Evolutionary conservation across 1,140 invertebrate genomes (phyloP), one percentile per base, ranked within the genome.

Genomic region (Trypoxylus dichotomus): DNA sequence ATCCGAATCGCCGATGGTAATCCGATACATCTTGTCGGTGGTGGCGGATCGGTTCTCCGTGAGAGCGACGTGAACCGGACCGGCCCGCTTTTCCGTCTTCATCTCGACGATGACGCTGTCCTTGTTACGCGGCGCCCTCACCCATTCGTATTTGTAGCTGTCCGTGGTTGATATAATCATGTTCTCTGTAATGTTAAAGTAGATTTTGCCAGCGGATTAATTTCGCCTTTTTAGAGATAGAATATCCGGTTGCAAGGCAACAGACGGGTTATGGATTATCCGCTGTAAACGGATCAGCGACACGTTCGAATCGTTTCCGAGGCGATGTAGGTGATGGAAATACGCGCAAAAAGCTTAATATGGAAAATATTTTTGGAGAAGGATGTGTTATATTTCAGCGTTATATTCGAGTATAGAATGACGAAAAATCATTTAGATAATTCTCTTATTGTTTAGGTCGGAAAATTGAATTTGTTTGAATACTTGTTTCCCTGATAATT

Each of bases 81-180:
- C 88, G 19, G 81, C 73, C n/a, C 68, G 79, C 43, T 80, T 80
- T 27, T 86, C 86, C 1, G 89, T 85, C 71, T 87, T 84, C 6
- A 91, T 84, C 82, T 91, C 90, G 60, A 92, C 85, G 7, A 91
- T 89, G 0, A 91, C 81, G 0, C 88, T 89, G 41, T 90, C 89
- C 63, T 88, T 83, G 80, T 91, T 91, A 13, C 90, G 83, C 0
- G 91, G 90, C 0, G 91, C 90, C 1, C 88, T 83, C 43, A 92
- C 88, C 88, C 90, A 91, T 81, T 91, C 89, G 85, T 89, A 91
- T 42, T 89, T 88, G 85, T 88, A 91, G 1, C 89, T 90, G n/a
- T 89, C 88, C 29, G 87, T 85, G 0, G 90, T 89, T 0, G 90
- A 91, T 19, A 91, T 89, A n/a, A 91, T 86, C 24, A 91, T 84